Evolutionary conservation across 2,113 vertebrate genomes (phyloP).

Genomic region (Dipodomys spectabilis): DNA sequence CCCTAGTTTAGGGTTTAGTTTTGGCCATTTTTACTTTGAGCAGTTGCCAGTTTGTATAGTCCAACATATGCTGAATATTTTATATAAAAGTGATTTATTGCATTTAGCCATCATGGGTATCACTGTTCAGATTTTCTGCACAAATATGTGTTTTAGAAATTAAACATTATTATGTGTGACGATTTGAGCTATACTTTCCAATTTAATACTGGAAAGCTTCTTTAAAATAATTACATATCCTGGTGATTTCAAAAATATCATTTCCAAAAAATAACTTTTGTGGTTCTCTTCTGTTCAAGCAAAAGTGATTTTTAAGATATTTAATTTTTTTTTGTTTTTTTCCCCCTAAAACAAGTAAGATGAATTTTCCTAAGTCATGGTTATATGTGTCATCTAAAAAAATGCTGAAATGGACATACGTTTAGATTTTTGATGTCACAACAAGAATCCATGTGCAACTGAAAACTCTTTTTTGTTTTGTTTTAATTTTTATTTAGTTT

Average conservation of each 20-base stretch:
- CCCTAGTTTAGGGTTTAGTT: slow-evolving; percentile 29
- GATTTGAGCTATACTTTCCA: slow-evolving; percentile 50
- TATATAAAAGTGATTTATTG: slow-evolving; percentile 79
- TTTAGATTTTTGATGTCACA: not conserved
- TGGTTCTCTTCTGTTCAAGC: slow-evolving; percentile 7
- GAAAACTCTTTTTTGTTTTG: not conserved
- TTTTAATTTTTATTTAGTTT: too few species aligned
- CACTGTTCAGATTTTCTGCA: slow-evolving; percentile 67
- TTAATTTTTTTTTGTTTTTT: slow-evolving; percentile 10
- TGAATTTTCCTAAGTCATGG: not conserved
- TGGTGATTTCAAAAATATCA: slow-evolving; percentile 40
- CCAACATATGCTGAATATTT: slow-evolving; percentile 78
- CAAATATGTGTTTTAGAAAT: slow-evolving; percentile 71
- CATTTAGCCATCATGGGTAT: slow-evolving; percentile 60
- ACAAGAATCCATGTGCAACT: not conserved
- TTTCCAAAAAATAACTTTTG: slow-evolving; percentile 12
- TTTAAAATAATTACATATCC: slow-evolving; percentile 22
- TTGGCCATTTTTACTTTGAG: slow-evolving; percentile 72
- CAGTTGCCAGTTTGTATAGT: slow-evolving; percentile 69
- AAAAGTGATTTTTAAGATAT: not conserved
- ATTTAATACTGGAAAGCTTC: slow-evolving; percentile 41
- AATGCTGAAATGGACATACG: not conserved
- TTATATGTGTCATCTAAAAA: not conserved
- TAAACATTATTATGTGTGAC: slow-evolving; percentile 57
- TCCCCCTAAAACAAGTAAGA: not conserved